These are phyloP conservation scores for Lithophane ornitopus DNA, from an alignment of 2,888 invertebrate genomes.

Conservation along the genomic window DNA sequence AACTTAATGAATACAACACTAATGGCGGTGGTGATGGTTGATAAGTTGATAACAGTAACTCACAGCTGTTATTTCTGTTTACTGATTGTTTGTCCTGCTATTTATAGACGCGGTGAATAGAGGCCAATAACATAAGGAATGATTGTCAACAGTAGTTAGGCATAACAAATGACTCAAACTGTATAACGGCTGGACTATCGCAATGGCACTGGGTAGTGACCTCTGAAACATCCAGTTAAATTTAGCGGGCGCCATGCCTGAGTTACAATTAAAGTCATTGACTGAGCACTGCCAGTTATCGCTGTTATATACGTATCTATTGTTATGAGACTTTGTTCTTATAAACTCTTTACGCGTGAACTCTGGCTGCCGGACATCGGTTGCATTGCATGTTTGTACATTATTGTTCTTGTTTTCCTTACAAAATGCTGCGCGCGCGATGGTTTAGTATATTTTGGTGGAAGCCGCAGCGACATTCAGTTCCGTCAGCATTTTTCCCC, in stretches of 20 bases:
- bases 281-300: slow-evolving; percentile 67
- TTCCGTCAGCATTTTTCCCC: background rate
- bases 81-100: slow-evolving; percentile 25
- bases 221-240: slow-evolving; percentile 77
- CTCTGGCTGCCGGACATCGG: slow-evolving; percentile 1
- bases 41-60: background rate
- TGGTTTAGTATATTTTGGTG: slow-evolving; percentile 16
- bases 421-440: slow-evolving; percentile 51
- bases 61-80: slow-evolving; percentile 48
- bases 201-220: slow-evolving; percentile 70
- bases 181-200: slow-evolving; percentile 53
- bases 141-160: slow-evolving; percentile 39
- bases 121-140: slow-evolving; percentile 43
- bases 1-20: background rate
- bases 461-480: slow-evolving; percentile 36
- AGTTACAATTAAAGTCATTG: slow-evolving; percentile 79
- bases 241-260: slow-evolving; percentile 76
- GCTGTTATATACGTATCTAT: slow-evolving; percentile 22
- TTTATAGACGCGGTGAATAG: slow-evolving; percentile 43
- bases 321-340: slow-evolving; percentile 49
- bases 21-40: background rate
- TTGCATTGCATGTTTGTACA: slow-evolving; percentile 9
- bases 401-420: slow-evolving; percentile 27
- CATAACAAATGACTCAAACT: slow-evolving; percentile 46
- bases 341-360: slow-evolving; percentile 39